Evolutionary conservation across 2,888 invertebrate genomes (phyloP), one percentile per base, ranked within the genome.

Genomic region (Nasonia oneida): DNA sequence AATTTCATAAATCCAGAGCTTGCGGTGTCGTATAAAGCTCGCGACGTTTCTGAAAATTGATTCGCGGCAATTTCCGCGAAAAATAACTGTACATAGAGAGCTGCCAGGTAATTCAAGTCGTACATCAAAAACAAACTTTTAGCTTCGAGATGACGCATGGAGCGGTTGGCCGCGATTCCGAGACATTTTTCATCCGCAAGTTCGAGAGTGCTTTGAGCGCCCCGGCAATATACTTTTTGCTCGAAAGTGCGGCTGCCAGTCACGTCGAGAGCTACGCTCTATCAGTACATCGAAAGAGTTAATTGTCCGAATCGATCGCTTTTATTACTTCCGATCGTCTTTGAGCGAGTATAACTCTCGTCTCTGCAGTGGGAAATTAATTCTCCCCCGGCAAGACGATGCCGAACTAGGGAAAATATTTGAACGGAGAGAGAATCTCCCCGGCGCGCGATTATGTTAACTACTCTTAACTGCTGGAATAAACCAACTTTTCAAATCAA

Each of bases 41-140:
- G 29, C 47, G 8, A 47, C 8, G 8, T 53, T 53, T 61, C 23
- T 5, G 6, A 64, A 64, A 64, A 64, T 64, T 29, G 29, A 23
- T 29, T 64, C 29, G 29, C 29, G 14, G 64, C 29, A 10, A 23
- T 64, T 29, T 67, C 15, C 14, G 12, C 14, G 67, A 29, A 29
- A 67, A 67, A 67, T 67, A 64, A 29, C 64, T 64, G 53, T 15
- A 18, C 5, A 53, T 23, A 61, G 2, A 23, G 61, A 29, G 61
- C 23, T 61, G 1, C 53, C 18, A 8, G 23, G 73, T 61, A 61
- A 61, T 61, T 61, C 23, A 23, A 61, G 61, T 61, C 61, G 23
- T 61, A 61, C 23, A 29, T 67, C 67, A 67, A 67, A 67, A 33
- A 67, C 12, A 67, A 67, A 67, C 33, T 29, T 67, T 67, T 67